phyloP scores from a whole-genome alignment of 2,888 invertebrate species.

The Ophonus ardosiacus region DNA sequence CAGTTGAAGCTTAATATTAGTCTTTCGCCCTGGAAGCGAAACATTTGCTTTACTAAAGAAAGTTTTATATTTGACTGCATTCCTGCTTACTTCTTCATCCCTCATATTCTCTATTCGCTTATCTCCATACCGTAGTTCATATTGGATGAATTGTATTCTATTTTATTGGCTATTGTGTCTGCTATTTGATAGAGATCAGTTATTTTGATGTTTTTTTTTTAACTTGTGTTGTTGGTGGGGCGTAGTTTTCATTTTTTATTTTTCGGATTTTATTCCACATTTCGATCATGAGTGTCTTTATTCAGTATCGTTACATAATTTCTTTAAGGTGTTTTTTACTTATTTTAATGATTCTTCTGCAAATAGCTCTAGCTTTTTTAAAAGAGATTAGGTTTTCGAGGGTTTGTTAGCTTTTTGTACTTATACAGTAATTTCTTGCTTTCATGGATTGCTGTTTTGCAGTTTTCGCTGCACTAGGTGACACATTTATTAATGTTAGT shows the following conservation, averaged over 20 bases:
- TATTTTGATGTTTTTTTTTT: constrained; percentile 3
- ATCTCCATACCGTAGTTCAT: too few relatives aligned
- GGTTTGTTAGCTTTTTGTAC: background rate
- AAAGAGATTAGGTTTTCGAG: background rate
- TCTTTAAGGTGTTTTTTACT: background rate
- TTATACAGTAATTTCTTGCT: background rate
- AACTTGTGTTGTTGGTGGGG: too few relatives aligned
- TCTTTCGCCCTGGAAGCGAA: too few relatives aligned
- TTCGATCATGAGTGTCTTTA: background rate
- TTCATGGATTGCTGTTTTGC: background rate
- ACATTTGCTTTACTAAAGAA: too few relatives aligned
- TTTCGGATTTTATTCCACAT: background rate
- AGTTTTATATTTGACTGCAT: too few relatives aligned
- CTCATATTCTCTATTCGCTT: too few relatives aligned
- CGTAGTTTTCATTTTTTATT: background rate
- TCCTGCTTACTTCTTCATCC: too few relatives aligned
- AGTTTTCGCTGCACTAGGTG: background rate
- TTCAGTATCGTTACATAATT: background rate
- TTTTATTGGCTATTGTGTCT: background rate
- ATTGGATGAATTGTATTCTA: too few relatives aligned
- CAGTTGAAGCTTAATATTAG: too few relatives aligned
- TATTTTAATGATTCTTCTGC: background rate
- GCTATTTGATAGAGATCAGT: background rate
- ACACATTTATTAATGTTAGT: constrained; percentile 20
- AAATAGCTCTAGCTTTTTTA: background rate